phyloP scores from a whole-genome alignment of 2,113 vertebrate species.

The Lontra canadensis region DNA sequence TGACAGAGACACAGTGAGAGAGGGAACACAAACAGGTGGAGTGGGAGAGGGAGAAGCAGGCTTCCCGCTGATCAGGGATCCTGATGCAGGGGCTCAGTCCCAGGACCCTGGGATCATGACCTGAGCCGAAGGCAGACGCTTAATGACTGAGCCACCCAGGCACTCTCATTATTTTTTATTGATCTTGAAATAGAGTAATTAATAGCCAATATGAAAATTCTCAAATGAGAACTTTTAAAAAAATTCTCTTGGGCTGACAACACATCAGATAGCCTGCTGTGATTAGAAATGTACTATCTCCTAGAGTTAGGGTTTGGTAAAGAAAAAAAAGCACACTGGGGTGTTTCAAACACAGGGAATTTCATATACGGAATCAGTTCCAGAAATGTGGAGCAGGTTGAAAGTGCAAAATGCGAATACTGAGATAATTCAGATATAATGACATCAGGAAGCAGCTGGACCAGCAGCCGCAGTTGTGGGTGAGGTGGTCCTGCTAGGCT shows the following conservation, averaged over 20 bases:
- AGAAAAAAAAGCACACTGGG: not conserved
- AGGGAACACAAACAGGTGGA: no score
- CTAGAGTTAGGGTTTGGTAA: not conserved
- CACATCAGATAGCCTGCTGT: not conserved
- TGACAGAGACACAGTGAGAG: no score
- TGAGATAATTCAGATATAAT: not conserved
- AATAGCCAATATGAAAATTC: not conserved
- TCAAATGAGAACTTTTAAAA: not conserved
- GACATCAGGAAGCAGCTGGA: not conserved
- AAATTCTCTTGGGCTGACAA: not conserved
- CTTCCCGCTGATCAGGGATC: no score
- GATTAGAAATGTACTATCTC: not conserved
- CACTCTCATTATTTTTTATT: not conserved
- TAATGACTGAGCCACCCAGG: no score
- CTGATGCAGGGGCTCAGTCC: no score
- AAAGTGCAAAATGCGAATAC: not conserved
- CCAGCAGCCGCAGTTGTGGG: not conserved
- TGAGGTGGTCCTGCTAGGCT: not conserved
- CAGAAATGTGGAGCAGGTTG: not conserved
- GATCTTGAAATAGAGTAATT: slow-evolving; percentile 23
- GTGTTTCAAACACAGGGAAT: not conserved
- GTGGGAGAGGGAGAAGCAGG: no score
- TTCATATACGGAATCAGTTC: not conserved
- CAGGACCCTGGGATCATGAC: no score
- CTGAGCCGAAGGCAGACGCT: no score